Evolutionary conservation across 2,888 invertebrate species (phyloP).

Genomic region (Tetropium fuscum): DNA sequence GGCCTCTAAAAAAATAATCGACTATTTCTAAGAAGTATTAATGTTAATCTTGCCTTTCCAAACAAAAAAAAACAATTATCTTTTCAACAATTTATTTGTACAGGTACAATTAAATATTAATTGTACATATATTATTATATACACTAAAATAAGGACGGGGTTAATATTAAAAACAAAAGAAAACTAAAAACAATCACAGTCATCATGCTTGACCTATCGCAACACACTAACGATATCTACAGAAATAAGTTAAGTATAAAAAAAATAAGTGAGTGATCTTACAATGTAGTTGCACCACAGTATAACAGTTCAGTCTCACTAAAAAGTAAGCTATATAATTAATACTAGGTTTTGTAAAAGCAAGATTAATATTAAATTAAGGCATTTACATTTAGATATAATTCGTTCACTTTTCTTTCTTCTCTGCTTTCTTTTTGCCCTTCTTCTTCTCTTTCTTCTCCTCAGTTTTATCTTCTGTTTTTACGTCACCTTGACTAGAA

Average conservation of each 20-base stretch:
- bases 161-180: conserved; percentile 35
- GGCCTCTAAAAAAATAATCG: conserved; percentile 14
- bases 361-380: conserved; percentile 40
- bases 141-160: conserved; percentile 48
- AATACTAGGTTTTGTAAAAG: conserved; percentile 41
- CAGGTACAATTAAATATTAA: conserved; percentile 51
- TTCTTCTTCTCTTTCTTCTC: conserved; percentile 41
- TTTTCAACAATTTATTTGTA: conserved; percentile 43
- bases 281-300: conserved; percentile 29
- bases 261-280: conserved; percentile 34
- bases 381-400: conserved; percentile 6
- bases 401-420: conserved; percentile 33
- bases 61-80: conserved; percentile 22
- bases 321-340: conserved; percentile 25
- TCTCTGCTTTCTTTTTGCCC: conserved; percentile 43
- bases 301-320: conserved; percentile 42
- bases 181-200: conserved; percentile 52
- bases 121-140: conserved; percentile 49
- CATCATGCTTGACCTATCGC: conserved; percentile 38
- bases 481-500: conserved; percentile 21
- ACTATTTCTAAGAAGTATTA: not conserved
- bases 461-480: conserved; percentile 33
- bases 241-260: conserved; percentile 34
- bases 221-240: conserved; percentile 32
- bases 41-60: conserved; percentile 34